Base-by-base conservation (phyloP, 2,888 invertebrate genomes). In the Clivina fossor region DNA sequence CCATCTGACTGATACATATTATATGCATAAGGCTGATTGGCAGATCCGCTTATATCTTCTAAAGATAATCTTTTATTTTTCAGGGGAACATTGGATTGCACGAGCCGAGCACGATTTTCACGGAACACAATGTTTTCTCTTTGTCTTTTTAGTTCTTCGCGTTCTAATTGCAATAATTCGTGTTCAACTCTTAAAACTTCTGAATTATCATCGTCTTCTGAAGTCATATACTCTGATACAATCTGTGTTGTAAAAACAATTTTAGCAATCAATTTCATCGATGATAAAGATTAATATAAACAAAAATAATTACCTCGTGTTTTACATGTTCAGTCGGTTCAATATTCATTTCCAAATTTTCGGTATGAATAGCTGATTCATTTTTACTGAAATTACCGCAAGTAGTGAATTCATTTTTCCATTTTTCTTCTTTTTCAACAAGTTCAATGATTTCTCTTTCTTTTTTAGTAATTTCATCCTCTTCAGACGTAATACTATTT, bases 91-190 rank as follows among this genome's bases (percentile, higher is more conserved):
- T 70, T 70, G 3, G 41, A 22, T 33, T 56, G 49, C 11, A 37
- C n/a, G n/a, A n/a, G n/a, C 3, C 38, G 38, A n/a, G 80, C 81
- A 65, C 83, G 78, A 63, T 76, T 78, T 66, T 87, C 87, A 33
- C 84, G 79, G 63, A 82, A 76, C 15, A 86, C 74, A 7, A 88
- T 73, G 68, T 86, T 88, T 64, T 86, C 88, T 8, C 86, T 78
- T 66, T 88, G 87, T 2, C 89, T 77, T 61, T 87, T 82, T 8
- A 89, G 67, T 68, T 89, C 88, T 68, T 89, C 89, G 69, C 86
- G 85, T 68, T 90, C 88, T 38, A 86, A 71, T 69, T 90, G 88
- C 3, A 88, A 71, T 1, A 90, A 76, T 72, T 90, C 89, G 37
- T 88, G 80, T 74, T 90, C 89, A 60, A 89, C 88, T 61, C 88